A percentile compares a stretch with the other conserved stretches of the same genome.
phyloP scores from a whole-genome alignment of 2,888 invertebrate genomes.

The Sthenelais limicola region DNA sequence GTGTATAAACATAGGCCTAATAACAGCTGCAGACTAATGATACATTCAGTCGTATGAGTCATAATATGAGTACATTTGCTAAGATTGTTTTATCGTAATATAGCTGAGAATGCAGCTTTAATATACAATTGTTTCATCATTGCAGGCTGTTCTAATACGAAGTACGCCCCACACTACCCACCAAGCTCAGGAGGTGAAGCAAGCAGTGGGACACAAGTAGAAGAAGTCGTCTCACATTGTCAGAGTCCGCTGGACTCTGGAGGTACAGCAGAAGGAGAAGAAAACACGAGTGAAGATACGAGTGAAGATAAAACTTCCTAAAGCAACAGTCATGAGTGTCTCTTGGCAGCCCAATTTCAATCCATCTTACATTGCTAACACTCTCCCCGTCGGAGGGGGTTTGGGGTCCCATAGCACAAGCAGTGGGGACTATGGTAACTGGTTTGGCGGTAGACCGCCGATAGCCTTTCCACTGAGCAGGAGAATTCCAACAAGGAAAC shows the following conservation, averaged over 20 bases:
- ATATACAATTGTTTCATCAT: too few relatives aligned
- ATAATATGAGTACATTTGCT: not conserved
- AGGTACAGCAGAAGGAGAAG: slow-evolving; percentile 21
- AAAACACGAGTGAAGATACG: not conserved
- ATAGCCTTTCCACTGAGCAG: not conserved
- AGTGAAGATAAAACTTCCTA: slow-evolving; percentile 8
- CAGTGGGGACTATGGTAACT: slow-evolving; percentile 22
- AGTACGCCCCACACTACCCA: not conserved
- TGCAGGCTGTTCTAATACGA: too few relatives aligned
- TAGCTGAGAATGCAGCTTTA: too few relatives aligned
- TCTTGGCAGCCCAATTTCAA: slow-evolving; percentile 8
- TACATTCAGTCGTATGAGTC: not conserved
- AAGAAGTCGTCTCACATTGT: too few relatives aligned
- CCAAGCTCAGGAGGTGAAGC: slow-evolving; percentile 7
- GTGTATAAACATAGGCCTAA: too few relatives aligned
- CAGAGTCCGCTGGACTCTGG: not conserved
- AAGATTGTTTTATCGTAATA: too few relatives aligned
- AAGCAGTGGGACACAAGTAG: too few relatives aligned
- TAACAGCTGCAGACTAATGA: not conserved
- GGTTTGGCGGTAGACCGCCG: not conserved
- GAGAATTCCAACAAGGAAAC: slow-evolving; percentile 1
- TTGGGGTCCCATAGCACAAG: not conserved
- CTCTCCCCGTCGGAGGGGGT: not conserved
- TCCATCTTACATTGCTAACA: too few relatives aligned
- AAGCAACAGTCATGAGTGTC: slow-evolving; percentile 23